Conservation (phyloP, 2,797 vertebrate species). For the Chromobotia macracanthus region DNA sequence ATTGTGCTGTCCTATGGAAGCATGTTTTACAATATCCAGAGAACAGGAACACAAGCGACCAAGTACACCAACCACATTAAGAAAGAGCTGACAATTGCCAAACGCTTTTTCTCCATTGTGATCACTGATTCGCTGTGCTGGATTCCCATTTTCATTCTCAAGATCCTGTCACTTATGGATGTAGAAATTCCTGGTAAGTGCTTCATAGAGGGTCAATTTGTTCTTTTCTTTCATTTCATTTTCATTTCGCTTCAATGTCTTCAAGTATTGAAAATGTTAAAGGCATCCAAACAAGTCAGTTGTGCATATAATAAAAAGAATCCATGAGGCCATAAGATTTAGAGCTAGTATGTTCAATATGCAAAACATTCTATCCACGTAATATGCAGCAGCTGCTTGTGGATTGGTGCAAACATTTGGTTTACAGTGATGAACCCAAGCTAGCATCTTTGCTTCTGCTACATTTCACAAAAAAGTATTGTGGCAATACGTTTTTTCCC, state of each 20-base stretch:
- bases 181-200: constrained; percentile 92
- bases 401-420: background rate
- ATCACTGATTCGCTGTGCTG: constrained; percentile 96
- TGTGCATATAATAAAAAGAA: background rate
- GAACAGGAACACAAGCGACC: constrained; percentile 86
- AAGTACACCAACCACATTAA: constrained; percentile 94
- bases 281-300: background rate
- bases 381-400: background rate
- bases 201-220: background rate
- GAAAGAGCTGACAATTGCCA: constrained; percentile 93
- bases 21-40: constrained; percentile 97
- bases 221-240: background rate
- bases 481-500: background rate
- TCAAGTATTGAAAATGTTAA: background rate
- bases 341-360: background rate
- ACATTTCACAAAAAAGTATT: background rate
- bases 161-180: constrained; percentile 92
- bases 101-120: constrained; percentile 97
- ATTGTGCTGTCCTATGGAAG: constrained; percentile 96
- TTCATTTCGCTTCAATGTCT: background rate
- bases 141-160: constrained; percentile 97
- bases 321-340: background rate
- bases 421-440: background rate
- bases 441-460: background rate
- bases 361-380: background rate